phyloP scores from a whole-genome alignment of 2,888 invertebrate genomes.

The Melinaea marsaeus region DNA sequence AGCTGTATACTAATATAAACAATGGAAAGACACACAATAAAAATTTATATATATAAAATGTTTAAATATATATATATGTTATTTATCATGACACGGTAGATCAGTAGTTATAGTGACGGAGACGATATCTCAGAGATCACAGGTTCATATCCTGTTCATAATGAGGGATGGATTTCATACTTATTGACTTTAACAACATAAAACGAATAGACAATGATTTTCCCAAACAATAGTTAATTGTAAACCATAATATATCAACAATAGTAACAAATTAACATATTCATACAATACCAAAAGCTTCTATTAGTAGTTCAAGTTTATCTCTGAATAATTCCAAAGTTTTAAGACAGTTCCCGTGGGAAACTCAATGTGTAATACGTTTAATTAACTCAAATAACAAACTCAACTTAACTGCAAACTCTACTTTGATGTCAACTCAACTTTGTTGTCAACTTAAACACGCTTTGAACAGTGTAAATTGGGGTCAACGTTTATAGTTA shows the following conservation, averaged over 20 bases:
- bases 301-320: background rate
- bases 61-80: too few species aligned
- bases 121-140: too few species aligned
- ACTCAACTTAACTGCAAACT: background rate
- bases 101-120: too few species aligned
- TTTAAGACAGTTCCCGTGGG: background rate
- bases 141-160: too few species aligned
- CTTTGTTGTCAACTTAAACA: constrained; percentile 2
- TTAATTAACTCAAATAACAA: constrained; percentile 18
- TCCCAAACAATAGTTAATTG: too few species aligned
- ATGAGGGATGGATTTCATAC: too few species aligned
- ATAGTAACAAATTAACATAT: background rate
- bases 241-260: background rate
- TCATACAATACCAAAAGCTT: background rate
- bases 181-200: too few species aligned
- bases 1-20: background rate
- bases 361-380: constrained; percentile 14
- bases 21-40: background rate
- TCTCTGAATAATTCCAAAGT: background rate
- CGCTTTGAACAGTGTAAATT: background rate
- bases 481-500: background rate
- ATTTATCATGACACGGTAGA: too few species aligned
- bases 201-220: too few species aligned
- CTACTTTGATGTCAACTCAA: background rate
- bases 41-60: too few species aligned